phyloP scores from a whole-genome alignment of 2,888 invertebrate genomes.

The Pristionchus maxplancki region DNA sequence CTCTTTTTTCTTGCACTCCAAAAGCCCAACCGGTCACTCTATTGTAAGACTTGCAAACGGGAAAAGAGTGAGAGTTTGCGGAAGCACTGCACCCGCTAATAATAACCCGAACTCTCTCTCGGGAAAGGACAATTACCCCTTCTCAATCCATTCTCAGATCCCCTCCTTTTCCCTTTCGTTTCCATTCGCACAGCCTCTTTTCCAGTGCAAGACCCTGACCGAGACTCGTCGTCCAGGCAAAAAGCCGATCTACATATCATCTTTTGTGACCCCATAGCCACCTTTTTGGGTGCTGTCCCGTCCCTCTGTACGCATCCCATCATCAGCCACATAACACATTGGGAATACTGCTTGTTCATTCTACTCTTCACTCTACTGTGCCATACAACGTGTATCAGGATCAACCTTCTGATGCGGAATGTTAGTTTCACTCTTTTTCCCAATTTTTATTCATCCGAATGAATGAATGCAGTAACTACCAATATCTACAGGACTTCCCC shows the following conservation, averaged over 20 bases:
- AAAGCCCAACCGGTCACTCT: not conserved
- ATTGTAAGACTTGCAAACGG: conserved; percentile 9
- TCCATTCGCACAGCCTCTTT: conserved; percentile 22
- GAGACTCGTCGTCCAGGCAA: not conserved
- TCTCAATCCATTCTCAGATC: not conserved
- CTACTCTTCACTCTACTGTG: not conserved
- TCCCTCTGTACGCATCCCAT: not conserved
- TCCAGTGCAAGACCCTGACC: conserved; percentile 1
- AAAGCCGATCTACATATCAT: not conserved
- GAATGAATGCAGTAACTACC: not conserved
- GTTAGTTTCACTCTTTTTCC: not conserved
- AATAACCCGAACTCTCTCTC: not conserved
- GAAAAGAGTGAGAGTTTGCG: not conserved
- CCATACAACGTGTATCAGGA: not conserved
- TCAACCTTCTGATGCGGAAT: not conserved
- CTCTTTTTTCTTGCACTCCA: not conserved
- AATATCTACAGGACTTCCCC: not conserved
- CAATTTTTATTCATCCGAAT: not conserved
- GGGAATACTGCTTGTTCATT: not conserved
- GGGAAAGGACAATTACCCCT: conserved; percentile 10
- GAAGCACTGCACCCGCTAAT: not conserved
- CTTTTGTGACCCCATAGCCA: conserved; percentile 6
- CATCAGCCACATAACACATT: not conserved
- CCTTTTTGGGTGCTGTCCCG: not conserved
- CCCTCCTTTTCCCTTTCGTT: conserved; percentile 19